A percentile compares a stretch with the other conserved stretches of the same genome.
phyloP scores from a whole-genome alignment of 2,113 vertebrate genomes.

The Pipa parva region DNA sequence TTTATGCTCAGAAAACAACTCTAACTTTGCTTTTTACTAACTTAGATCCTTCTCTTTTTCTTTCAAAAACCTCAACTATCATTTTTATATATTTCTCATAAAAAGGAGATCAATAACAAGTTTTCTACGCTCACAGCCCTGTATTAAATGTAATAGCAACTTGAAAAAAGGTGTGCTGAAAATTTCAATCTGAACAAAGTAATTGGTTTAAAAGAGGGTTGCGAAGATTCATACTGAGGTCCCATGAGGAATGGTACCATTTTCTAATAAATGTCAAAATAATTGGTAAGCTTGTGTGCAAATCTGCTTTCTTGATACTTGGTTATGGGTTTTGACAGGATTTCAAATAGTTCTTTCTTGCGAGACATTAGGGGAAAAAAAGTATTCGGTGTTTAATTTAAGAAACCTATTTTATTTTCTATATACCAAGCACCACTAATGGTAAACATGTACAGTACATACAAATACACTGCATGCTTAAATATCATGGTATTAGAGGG shows the following conservation, averaged over 20 bases:
- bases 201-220: slow-evolving; percentile 41
- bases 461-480: too few species aligned
- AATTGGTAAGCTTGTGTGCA: slow-evolving; percentile 24
- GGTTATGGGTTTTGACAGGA: slow-evolving; percentile 11
- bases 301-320: slow-evolving; percentile 19
- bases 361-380: background rate
- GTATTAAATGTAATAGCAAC: slow-evolving; percentile 42
- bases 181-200: slow-evolving; percentile 42
- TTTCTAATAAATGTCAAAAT: slow-evolving; percentile 40
- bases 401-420: too few species aligned
- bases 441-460: too few species aligned
- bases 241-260: slow-evolving; percentile 31
- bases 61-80: slow-evolving; percentile 32
- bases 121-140: slow-evolving; percentile 12
- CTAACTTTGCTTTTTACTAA: slow-evolving; percentile 2
- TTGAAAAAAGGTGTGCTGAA: slow-evolving; percentile 29
- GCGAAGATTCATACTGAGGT: slow-evolving; percentile 38
- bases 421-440: too few species aligned
- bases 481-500: too few species aligned
- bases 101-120: slow-evolving; percentile 39
- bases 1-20: background rate
- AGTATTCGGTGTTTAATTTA: too few species aligned
- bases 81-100: slow-evolving; percentile 36
- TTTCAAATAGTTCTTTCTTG: slow-evolving; percentile 9
- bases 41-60: slow-evolving; percentile 29